phyloP scores from a whole-genome alignment of 1,140 invertebrate species.

The Bombus ignitus region DNA sequence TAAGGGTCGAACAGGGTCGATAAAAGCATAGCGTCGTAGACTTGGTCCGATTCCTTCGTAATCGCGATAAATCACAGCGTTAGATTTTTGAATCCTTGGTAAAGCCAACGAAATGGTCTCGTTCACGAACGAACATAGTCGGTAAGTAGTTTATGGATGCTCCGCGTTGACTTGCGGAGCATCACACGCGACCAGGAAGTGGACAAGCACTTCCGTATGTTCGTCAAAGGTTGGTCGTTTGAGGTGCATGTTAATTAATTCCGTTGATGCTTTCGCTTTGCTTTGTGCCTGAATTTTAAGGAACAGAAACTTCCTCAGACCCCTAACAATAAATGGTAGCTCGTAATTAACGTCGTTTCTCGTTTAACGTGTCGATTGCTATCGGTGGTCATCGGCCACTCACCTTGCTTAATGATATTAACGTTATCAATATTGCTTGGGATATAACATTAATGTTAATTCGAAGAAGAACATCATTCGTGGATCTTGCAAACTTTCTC shows the following conservation, averaged over 20 bases:
- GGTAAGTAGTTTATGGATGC: conserved; percentile 8
- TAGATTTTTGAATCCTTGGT: conserved; percentile 69
- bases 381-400: too few species aligned
- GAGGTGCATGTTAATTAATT: conserved; percentile 64
- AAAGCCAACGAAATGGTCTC: conserved; percentile 34
- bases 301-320: conserved; percentile 19
- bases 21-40: conserved; percentile 18
- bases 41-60: conserved; percentile 50
- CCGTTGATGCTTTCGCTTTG: conserved; percentile 31
- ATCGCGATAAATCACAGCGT: conserved; percentile 61
- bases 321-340: not conserved
- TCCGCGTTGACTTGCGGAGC: conserved; percentile 3
- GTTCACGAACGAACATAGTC: not conserved
- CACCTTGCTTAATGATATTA: too few species aligned
- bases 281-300: conserved; percentile 43
- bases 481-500: too few species aligned
- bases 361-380: not conserved
- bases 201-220: conserved; percentile 56
- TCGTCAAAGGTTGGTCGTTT: conserved; percentile 62
- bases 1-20: not conserved
- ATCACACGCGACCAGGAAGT: conserved; percentile 38
- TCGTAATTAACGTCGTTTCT: too few species aligned
- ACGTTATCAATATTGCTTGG: too few species aligned
- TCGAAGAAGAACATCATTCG: too few species aligned
- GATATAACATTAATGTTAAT: too few species aligned